Evolutionary conservation across 2,888 invertebrate genomes (phyloP), one percentile per base, ranked within the genome.

Genomic region (Lapara coniferarum): DNA sequence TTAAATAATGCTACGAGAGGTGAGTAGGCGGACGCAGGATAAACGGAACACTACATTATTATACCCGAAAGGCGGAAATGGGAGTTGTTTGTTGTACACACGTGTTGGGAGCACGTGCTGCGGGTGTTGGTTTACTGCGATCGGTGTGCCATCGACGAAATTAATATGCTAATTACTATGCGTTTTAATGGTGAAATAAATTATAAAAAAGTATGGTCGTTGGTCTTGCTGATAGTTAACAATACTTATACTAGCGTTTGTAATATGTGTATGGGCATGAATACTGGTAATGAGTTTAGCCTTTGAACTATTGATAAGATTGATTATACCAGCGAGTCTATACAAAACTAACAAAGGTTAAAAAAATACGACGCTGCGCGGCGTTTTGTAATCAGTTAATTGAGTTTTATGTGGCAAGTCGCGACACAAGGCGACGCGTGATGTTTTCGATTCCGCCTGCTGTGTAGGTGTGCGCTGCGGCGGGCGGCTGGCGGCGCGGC

Each of bases 401-500:
- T 49, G 13, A 13, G 46, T 63, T 49, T 46, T 19, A 63, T 63
- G 10, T 67, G 52, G 49, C 67, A 51, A 53, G 12, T 8, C 8
- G 14, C 37, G 14, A 4, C 57, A 14, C 56, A 25, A 25, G 8
- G 59, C 16, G 37, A 46, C 16, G 59, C 55, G 55, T 55, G 55
- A 19, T 55, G 55, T 55, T 30, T 46, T 30, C 69, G 49, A 63
- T 16, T 63, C 19, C 19, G 63, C 49, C 63, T 63, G 63, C 63
- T 63, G 63, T 49, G 49, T 63, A 63, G 63, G 63, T 69, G 68
- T 69, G 68, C 37, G 19, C 53, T 53, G 59, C n/a, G 68, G 75
- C 77, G 74, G 79, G 77, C 81, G 80, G 80, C 78, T 25, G 25
- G 79, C 81, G 81, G 81, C 74, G 75, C 83, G 83, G 16, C 10